Conservation (phyloP, 2,888 invertebrate species). For the Tanytarsus gracilentus region DNA sequence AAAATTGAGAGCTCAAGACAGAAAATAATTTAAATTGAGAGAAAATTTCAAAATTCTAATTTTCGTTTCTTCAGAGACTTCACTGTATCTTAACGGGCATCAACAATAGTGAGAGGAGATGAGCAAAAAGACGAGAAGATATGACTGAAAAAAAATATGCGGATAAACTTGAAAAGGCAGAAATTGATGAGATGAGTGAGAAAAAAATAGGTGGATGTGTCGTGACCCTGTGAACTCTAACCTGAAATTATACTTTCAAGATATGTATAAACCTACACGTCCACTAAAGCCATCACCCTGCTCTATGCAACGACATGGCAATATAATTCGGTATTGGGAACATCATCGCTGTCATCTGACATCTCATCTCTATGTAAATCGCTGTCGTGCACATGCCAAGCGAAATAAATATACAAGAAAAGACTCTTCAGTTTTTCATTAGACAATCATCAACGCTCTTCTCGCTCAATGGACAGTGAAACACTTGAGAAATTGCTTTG, state of each 20-base stretch:
- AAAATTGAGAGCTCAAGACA: too few species aligned
- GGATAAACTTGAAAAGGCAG: constrained; percentile 14
- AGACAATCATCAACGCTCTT: not conserved
- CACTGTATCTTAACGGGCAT: too few species aligned
- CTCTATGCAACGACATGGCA: not conserved
- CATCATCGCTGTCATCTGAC: not conserved
- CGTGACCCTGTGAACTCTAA: not conserved
- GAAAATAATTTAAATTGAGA: too few species aligned
- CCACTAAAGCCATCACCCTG: not conserved
- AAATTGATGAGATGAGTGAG: constrained; percentile 15
- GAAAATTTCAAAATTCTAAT: too few species aligned
- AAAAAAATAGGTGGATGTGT: constrained; percentile 8
- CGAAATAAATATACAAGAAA: too few species aligned
- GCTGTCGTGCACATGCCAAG: too few species aligned
- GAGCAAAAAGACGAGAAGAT: not conserved
- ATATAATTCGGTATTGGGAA: too few species aligned
- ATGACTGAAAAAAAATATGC: too few species aligned
- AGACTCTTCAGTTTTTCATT: constrained; percentile 7
- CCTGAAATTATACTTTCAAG: constrained; percentile 3
- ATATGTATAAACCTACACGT: constrained; percentile 2
- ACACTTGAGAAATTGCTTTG: too few species aligned
- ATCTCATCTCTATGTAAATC: not conserved
- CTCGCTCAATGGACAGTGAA: not conserved
- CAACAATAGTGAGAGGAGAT: not conserved
- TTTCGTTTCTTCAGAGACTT: too few species aligned